Evolutionary conservation across 2,888 invertebrate genomes (phyloP), one percentile per base, ranked within the genome.

Genomic region (Drosophila trichaetosa): DNA sequence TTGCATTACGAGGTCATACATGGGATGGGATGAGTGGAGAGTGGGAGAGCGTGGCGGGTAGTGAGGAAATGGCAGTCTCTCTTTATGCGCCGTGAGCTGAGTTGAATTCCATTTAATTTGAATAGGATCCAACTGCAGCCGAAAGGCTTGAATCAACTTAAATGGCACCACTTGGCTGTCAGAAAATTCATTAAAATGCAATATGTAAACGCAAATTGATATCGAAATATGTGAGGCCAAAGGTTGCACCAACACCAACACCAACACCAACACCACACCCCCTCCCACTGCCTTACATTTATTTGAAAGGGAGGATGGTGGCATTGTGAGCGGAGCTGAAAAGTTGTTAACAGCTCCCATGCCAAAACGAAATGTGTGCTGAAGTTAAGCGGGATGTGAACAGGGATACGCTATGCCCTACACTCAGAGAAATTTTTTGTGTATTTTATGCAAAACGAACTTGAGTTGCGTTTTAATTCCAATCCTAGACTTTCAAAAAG

Each of bases 121-220:
- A 67, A 38, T 48, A 18, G 59, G 38, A 52, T 60, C 42, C 58
- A 70, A 77, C 51, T 68, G 83, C 49, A 60, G 59, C 74, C 79
- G 48, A 58, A 73, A 65, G 84, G 62, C 73, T 67, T 51, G 38
- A 49, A 24, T 34, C 66, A 60, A 49, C 53, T 61, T 46, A 63
- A 76, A 59, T 78, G 57, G 27, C 36, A 63, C 38, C 70, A 69
- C 52, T 79, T 70, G 70, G 60, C 61, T 53, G 73, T 52, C 63
- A 56, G 70, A 73, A 69, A 76, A 76, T 82, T 82, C 83, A 82
- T 76, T 82, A 82, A 85, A 85, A 82, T 85, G 85, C 83, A 82
- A 76, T 82, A 80, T 82, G 71, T 72, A 66, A 80, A 68, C 73
- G 69, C 68, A 64, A 80, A 83, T 80, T 77, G 78, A 73, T 78